A percentile compares a stretch with the other conserved stretches of the same genome.
Conservation (phyloP, 2,888 invertebrate genomes). For the Andrena hattorfiana region DNA sequence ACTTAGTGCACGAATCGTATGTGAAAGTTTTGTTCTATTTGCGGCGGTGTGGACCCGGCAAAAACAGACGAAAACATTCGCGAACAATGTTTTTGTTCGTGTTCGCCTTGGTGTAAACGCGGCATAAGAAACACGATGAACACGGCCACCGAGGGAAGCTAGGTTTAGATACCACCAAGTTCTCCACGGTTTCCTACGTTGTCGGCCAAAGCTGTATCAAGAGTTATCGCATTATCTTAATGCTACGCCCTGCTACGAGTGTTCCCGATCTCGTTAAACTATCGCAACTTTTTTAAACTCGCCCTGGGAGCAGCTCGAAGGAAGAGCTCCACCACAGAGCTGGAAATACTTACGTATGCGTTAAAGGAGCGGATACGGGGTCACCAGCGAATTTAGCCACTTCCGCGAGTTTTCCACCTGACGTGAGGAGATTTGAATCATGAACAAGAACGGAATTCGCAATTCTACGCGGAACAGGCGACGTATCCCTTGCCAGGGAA, state of each 20-base stretch:
- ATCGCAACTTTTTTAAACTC: constrained; percentile 56
- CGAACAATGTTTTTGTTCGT: no score
- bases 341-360: constrained; percentile 48
- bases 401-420: constrained; percentile 37
- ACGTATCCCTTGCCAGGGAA: not conserved
- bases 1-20: no score
- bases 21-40: no score
- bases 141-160: not conserved
- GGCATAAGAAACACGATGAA: not conserved
- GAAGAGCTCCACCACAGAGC: not conserved
- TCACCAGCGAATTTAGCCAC: constrained; percentile 44
- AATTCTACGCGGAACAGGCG: not conserved
- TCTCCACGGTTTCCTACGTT: constrained; percentile 32
- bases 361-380: constrained; percentile 39
- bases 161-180: constrained; percentile 41
- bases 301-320: not conserved
- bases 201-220: constrained; percentile 31
- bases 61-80: no score
- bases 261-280: constrained; percentile 63
- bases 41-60: no score
- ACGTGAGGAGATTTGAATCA: constrained; percentile 42
- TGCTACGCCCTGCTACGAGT: constrained; percentile 29
- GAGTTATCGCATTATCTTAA: constrained; percentile 56
- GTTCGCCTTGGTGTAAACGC: no score
- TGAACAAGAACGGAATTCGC: constrained; percentile 21